Percentiles rank a stretch among this genome's conserved stretches.
These are phyloP conservation scores for Hyles euphorbiae DNA, from an alignment of 1,140 invertebrate species.

Conservation along the genomic window DNA sequence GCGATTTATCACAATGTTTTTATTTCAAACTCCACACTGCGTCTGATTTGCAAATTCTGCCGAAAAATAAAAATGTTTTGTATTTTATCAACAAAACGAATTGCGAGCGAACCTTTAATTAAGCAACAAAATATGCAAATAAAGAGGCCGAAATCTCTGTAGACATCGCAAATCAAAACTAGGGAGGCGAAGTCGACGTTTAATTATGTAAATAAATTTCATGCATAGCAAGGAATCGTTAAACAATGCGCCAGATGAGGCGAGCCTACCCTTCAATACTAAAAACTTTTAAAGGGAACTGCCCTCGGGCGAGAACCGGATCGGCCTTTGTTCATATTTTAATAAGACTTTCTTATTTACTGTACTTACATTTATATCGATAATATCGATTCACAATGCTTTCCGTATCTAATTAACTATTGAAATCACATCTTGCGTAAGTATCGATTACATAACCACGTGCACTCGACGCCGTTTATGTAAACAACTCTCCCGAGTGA, in stretches of 20 bases:
- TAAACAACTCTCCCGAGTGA: slow-evolving; percentile 41
- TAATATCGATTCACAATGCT: background rate
- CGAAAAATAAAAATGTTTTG: too few relatives aligned
- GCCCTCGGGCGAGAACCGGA: slow-evolving; percentile 48
- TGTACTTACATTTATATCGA: background rate
- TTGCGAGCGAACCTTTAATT: slow-evolving; percentile 38
- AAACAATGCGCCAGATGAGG: slow-evolving; percentile 67
- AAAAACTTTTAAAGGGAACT: slow-evolving; percentile 61
- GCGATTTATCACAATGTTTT: too few relatives aligned
- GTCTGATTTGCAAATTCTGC: too few relatives aligned
- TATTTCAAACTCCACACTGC: too few relatives aligned
- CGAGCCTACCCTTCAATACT: slow-evolving; percentile 49
- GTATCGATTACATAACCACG: slow-evolving; percentile 22
- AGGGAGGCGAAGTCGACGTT: slow-evolving; percentile 51
- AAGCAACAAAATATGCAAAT: slow-evolving; percentile 67
- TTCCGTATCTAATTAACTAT: background rate
- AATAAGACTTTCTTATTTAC: slow-evolving; percentile 7
- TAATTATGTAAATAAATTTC: slow-evolving; percentile 73
- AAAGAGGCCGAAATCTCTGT: slow-evolving; percentile 45
- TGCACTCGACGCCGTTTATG: slow-evolving; percentile 29
- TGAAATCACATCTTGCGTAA: slow-evolving; percentile 16
- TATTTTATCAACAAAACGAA: slow-evolving; percentile 1
- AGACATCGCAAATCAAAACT: slow-evolving; percentile 66
- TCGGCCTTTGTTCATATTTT: slow-evolving; percentile 43
- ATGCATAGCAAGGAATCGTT: slow-evolving; percentile 62